A percentile compares a stretch with the other conserved stretches of the same genome.
These are phyloP conservation scores for Schlechtendalia chinensis DNA, from an alignment of 1,140 invertebrate species.

Conservation along the genomic window DNA sequence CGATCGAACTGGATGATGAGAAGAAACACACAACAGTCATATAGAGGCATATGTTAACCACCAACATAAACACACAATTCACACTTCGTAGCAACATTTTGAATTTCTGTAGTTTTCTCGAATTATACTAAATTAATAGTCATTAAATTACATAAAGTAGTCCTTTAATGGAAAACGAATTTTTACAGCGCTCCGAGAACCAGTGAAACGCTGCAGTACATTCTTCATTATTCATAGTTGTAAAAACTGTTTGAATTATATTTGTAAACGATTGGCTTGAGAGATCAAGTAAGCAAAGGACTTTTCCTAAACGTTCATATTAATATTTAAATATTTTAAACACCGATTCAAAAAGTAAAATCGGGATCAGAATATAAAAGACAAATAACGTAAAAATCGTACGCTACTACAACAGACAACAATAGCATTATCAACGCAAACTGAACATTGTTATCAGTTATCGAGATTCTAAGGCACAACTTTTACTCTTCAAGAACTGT, in stretches of 20 bases:
- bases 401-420: background rate
- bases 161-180: too few relatives aligned
- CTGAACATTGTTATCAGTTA: background rate
- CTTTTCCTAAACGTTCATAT: too few relatives aligned
- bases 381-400: background rate
- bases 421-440: constrained; percentile 27
- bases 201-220: background rate
- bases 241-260: background rate
- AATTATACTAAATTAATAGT: too few relatives aligned
- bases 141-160: background rate
- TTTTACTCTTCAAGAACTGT: background rate
- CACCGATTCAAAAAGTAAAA: background rate
- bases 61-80: constrained; percentile 16
- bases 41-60: constrained; percentile 27
- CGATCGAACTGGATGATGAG: constrained; percentile 5
- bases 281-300: too few relatives aligned
- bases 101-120: background rate
- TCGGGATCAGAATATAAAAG: background rate
- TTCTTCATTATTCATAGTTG: background rate
- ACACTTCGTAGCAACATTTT: background rate
- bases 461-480: background rate
- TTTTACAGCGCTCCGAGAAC: background rate
- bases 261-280: background rate
- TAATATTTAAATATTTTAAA: too few relatives aligned
- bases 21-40: constrained; percentile 32